Percentiles rank a stretch among this genome's conserved stretches.
phyloP scores from a whole-genome alignment of 2,888 invertebrate genomes.

The Archips crataeganus region DNA sequence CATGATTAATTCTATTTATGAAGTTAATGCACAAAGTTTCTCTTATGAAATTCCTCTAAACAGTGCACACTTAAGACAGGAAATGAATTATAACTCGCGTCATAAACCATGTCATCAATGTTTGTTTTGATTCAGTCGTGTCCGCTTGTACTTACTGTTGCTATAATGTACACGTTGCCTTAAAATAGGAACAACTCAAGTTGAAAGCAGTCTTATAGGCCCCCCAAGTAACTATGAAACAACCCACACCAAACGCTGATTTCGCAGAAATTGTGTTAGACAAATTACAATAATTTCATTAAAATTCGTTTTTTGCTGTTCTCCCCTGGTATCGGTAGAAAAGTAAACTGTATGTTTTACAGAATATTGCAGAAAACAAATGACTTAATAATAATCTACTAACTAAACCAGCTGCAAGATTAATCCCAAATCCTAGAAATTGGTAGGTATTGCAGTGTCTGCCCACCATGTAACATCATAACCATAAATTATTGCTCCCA shows the following conservation, averaged over 20 bases:
- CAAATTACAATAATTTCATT: neutral
- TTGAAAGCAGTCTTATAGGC: neutral
- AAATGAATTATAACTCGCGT: slow-evolving; percentile 58
- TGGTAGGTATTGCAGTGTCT: too few relatives aligned
- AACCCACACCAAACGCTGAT: neutral
- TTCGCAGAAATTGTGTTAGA: neutral
- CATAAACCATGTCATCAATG: slow-evolving; percentile 82
- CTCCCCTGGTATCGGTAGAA: neutral
- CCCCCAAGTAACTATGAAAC: neutral
- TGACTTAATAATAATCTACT: too few relatives aligned
- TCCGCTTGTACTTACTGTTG: slow-evolving; percentile 32
- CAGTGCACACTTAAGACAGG: slow-evolving; percentile 38
- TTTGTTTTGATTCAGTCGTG: slow-evolving; percentile 79
- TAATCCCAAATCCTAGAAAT: too few relatives aligned
- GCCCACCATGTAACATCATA: too few relatives aligned
- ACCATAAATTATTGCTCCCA: too few relatives aligned
- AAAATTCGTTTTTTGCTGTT: neutral
- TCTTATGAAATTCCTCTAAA: slow-evolving; percentile 7
- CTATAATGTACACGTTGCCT: neutral
- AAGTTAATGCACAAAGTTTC: slow-evolving; percentile 14
- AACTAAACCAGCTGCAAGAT: too few relatives aligned
- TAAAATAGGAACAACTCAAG: neutral
- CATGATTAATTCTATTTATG: neutral
- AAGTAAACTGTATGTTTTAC: neutral
- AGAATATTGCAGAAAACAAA: neutral